phyloP scores from a whole-genome alignment of 2,797 vertebrate genomes.

The Sebastes trivittatus region DNA sequence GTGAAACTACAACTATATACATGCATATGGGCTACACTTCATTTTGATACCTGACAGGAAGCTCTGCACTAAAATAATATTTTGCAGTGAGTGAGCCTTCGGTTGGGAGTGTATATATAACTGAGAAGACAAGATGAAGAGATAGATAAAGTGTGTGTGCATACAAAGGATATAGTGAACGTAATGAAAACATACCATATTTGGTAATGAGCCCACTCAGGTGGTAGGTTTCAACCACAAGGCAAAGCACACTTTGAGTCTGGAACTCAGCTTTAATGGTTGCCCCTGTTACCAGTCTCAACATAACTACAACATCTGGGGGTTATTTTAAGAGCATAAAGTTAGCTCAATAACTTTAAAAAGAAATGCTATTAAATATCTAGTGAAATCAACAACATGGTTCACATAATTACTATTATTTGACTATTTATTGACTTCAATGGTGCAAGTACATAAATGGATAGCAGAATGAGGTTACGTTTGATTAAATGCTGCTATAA shows the following conservation, averaged over 20 bases:
- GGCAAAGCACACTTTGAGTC: background rate
- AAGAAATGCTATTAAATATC: too few relatives aligned
- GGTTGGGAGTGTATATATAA: constrained; percentile 3
- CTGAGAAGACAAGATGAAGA: background rate
- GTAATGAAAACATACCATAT: background rate
- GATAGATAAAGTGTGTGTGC: background rate
- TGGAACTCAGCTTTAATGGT: background rate
- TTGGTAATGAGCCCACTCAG: background rate
- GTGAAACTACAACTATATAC: background rate
- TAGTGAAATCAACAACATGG: too few relatives aligned
- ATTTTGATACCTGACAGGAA: constrained; percentile 5
- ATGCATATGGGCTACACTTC: background rate
- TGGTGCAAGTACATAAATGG: background rate
- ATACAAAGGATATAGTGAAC: background rate
- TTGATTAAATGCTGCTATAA: background rate
- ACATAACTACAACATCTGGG: background rate
- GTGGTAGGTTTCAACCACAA: background rate
- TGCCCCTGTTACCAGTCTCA: background rate
- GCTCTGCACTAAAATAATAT: constrained; percentile 13
- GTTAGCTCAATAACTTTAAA: background rate
- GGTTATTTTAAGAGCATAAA: background rate
- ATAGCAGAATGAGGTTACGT: background rate
- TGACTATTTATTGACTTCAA: background rate
- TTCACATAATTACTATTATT: background rate
- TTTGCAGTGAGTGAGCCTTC: constrained; percentile 7